Base-by-base conservation (phyloP, 2,888 invertebrate species). In the Hylaea fasciaria region DNA sequence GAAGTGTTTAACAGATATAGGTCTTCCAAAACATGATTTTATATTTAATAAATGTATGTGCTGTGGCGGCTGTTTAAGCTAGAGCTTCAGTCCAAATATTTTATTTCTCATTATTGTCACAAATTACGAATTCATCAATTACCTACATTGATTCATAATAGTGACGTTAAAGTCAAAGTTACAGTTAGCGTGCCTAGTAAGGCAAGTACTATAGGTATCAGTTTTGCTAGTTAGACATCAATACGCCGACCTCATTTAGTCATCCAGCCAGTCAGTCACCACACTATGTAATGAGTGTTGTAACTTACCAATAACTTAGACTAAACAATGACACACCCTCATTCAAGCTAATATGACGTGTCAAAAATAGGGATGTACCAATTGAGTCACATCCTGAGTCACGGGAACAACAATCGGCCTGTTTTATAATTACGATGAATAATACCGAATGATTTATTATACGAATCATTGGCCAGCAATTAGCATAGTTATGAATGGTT, bases 311-410 rank as follows among this genome's bases (percentile, higher is more conserved):
- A 37, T 68, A 71, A 66, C 71, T 50, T 56, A 72, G 73, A 66
- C 73, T 72, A 76, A 79, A 75, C 76, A 83, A 76, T 85, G 83
- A 84, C 84, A 87, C 85, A 80, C 85, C 85, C 83, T 77, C 68
- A 61, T 65, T 73, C 60, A 72, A 70, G 70, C 66, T 66, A 66
- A 48, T 35, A 65, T 78, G 73, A 76, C 74, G 74, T 72, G 68
- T 69, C 49, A 55, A 65, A 63, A 68, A 69, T 67, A 72, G 74
- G 76, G 70, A 71, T 72, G 69, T 68, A 66, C 68, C 57, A 47
- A 48, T 72, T 78, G 76, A 77, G 59, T 77, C 77, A 77, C 66
- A 64, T 65, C 60, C 68, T 70, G 67, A 73, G 59, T 67, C 69
- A 70, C 62, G 40, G 60, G 60, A 69, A 65, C 57, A 44, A 65